These are phyloP conservation scores for Spialia ferax DNA, from an alignment of 2,888 invertebrate genomes.

Conservation along the genomic window DNA sequence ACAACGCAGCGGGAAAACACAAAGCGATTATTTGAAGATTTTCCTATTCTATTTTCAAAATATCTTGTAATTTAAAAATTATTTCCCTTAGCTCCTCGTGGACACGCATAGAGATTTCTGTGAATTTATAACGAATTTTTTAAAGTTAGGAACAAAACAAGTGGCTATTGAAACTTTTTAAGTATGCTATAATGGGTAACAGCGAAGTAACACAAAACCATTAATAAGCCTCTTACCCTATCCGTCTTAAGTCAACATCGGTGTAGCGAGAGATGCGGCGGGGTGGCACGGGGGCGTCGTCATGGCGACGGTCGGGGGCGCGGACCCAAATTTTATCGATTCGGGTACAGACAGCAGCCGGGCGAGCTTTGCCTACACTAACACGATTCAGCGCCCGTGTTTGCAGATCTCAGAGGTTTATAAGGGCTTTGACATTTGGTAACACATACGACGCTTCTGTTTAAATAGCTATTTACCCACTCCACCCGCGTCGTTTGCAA, in stretches of 20 bases:
- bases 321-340: conserved; percentile 86
- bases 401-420: conserved; percentile 82
- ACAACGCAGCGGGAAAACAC: conserved; percentile 58
- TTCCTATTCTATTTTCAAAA: conserved; percentile 59
- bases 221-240: conserved; percentile 87
- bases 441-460: conserved; percentile 62
- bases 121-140: conserved; percentile 45
- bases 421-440: conserved; percentile 78
- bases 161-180: conserved; percentile 44
- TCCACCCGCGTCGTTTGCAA: conserved; percentile 48
- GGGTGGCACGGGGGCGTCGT: conserved; percentile 64
- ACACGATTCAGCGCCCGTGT: conserved; percentile 82
- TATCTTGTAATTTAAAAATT: conserved; percentile 41
- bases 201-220: conserved; percentile 82
- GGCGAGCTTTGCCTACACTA: conserved; percentile 78
- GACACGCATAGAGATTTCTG: conserved; percentile 31
- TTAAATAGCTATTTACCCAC: conserved; percentile 62
- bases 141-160: conserved; percentile 46
- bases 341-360: conserved; percentile 83
- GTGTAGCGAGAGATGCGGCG: conserved; percentile 75
- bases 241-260: conserved; percentile 86
- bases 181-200: conserved; percentile 60
- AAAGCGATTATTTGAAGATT: conserved; percentile 65
- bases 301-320: conserved; percentile 79
- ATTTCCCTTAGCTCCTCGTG: not conserved